A percentile compares a stretch with the other conserved stretches of the same genome.
phyloP scores from a whole-genome alignment of 1,140 invertebrate genomes.

The Saccostrea glomerata region DNA sequence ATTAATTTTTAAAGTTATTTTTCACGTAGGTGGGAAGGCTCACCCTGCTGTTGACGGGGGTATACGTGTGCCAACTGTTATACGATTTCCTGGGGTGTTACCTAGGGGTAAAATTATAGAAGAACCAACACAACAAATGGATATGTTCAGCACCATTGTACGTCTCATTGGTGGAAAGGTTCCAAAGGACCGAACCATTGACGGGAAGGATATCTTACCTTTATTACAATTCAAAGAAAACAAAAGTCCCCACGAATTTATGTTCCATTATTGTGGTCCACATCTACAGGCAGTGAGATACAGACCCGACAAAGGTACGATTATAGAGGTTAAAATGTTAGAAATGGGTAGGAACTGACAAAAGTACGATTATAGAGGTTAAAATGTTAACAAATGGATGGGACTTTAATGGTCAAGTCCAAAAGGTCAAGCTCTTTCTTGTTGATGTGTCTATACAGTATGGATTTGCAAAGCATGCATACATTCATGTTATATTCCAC shows the following conservation, averaged over 20 bases:
- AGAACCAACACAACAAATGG: conserved; percentile 78
- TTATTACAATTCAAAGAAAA: conserved; percentile 62
- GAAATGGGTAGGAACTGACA: too few species aligned
- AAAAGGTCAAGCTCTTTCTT: too few species aligned
- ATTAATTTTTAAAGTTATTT: not conserved
- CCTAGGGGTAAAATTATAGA: conserved; percentile 64
- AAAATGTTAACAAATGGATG: too few species aligned
- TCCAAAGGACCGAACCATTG: conserved; percentile 63
- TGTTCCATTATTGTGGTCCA: conserved; percentile 76
- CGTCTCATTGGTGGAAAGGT: conserved; percentile 60
- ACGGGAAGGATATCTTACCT: conserved; percentile 72
- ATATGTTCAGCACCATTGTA: conserved; percentile 78
- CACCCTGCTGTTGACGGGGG: conserved; percentile 79
- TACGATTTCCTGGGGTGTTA: conserved; percentile 74
- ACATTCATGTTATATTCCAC: too few species aligned
- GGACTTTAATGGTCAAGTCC: too few species aligned
- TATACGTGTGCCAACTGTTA: conserved; percentile 78
- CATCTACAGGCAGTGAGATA: conserved; percentile 72
- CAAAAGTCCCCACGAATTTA: conserved; percentile 68
- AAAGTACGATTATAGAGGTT: too few species aligned
- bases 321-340: not conserved
- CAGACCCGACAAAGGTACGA: conserved; percentile 63
- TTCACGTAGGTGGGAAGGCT: conserved; percentile 77
- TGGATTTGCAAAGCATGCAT: too few species aligned
- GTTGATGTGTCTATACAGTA: too few species aligned